These are phyloP conservation scores for Drosophila obscura DNA, from an alignment of 1,140 invertebrate species.

Conservation along the genomic window DNA sequence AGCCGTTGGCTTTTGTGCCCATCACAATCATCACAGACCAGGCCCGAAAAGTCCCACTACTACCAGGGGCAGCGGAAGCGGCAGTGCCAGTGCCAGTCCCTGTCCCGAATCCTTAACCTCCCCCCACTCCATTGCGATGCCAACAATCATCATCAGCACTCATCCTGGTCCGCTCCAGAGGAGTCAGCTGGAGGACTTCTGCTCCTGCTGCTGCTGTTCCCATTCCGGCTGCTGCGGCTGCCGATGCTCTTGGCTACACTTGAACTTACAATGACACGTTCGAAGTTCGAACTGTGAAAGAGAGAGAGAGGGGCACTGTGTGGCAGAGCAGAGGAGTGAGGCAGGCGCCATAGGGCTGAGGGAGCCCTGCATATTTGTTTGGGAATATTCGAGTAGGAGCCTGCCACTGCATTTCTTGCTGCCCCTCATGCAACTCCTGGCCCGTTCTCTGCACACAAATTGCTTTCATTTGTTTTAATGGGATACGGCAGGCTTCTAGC, in stretches of 20 bases:
- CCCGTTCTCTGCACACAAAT: slow-evolving; percentile 51
- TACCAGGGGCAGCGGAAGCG: too few relatives aligned
- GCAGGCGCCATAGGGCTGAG: too few relatives aligned
- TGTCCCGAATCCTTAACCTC: neutral
- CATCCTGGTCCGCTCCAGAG: slow-evolving; percentile 34
- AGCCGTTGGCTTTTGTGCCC: slow-evolving; percentile 83
- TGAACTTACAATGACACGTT: slow-evolving; percentile 82
- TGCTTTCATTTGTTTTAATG: slow-evolving; percentile 78
- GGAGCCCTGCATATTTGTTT: slow-evolving; percentile 66
- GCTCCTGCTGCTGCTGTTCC: slow-evolving; percentile 12
- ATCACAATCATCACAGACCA: slow-evolving; percentile 66
- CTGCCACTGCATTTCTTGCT: slow-evolving; percentile 40
- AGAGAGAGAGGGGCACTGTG: neutral
- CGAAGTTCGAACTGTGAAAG: slow-evolving; percentile 49
- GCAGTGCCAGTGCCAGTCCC: neutral
- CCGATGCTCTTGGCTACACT: slow-evolving; percentile 64
- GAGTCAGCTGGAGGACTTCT: slow-evolving; percentile 39
- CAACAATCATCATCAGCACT: slow-evolving; percentile 46
- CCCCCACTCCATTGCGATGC: slow-evolving; percentile 20
- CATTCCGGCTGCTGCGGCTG: slow-evolving; percentile 7
- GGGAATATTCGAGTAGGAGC: slow-evolving; percentile 46
- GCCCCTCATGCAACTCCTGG: slow-evolving; percentile 11
- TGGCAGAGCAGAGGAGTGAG: neutral
- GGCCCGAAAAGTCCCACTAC: slow-evolving; percentile 22
- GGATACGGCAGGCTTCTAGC: slow-evolving; percentile 9